Percentiles rank a stretch among this genome's conserved stretches.
These are phyloP conservation scores for Papilio glaucus DNA, from an alignment of 1,140 invertebrate species.

Conservation along the genomic window DNA sequence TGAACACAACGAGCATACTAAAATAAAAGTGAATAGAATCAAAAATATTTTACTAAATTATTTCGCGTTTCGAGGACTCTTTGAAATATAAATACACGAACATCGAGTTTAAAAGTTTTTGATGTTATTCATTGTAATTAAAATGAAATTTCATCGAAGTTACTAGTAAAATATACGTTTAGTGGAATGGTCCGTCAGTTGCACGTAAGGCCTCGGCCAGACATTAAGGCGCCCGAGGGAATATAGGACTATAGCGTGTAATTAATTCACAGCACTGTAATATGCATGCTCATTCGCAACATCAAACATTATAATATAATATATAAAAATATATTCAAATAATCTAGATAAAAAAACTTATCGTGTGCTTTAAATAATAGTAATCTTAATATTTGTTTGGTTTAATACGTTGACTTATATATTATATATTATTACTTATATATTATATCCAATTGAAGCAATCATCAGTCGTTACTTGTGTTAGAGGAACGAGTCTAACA, in stretches of 20 bases:
- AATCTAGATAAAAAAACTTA: slow-evolving; percentile 7
- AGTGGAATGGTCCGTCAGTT: slow-evolving; percentile 17
- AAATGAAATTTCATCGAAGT: slow-evolving; percentile 1
- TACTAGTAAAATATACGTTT: neutral
- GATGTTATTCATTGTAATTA: slow-evolving; percentile 6
- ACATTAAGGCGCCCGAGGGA: slow-evolving; percentile 23
- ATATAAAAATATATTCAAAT: too few species aligned
- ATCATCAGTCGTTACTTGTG: too few species aligned
- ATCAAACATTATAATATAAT: neutral
- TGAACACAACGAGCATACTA: neutral
- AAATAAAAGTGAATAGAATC: slow-evolving; percentile 2
- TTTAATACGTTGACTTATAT: too few species aligned
- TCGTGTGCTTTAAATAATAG: too few species aligned
- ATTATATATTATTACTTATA: too few species aligned
- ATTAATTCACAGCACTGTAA: slow-evolving; percentile 5
- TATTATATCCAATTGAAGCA: too few species aligned
- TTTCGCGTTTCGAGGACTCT: neutral
- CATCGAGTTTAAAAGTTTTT: slow-evolving; percentile 2
- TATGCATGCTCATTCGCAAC: slow-evolving; percentile 17
- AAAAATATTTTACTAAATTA: neutral
- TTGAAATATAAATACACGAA: neutral
- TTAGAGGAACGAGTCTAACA: too few species aligned
- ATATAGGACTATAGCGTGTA: too few species aligned
- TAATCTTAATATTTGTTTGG: too few species aligned
- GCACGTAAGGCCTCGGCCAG: slow-evolving; percentile 28